Base-by-base conservation (phyloP, 2,113 vertebrate genomes). In the Archilochus colubris region DNA sequence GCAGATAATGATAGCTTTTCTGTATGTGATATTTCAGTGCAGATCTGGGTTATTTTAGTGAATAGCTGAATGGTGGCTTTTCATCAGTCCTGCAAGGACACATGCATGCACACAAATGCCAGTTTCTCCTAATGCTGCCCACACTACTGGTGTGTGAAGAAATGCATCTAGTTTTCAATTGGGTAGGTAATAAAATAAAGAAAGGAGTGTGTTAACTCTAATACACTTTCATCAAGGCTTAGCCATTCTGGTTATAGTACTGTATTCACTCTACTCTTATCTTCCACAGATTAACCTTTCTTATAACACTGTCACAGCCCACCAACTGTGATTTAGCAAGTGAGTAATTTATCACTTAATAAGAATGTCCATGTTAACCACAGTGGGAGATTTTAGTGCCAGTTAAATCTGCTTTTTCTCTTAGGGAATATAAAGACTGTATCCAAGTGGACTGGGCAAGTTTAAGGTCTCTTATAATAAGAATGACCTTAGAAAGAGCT, bases 301-400 rank as follows among this genome's bases (percentile, higher is more conserved):
- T 61, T 94, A 83, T 67, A 94, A 82, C 3, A 8, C 28, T 67
- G 92, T 94, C 75, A 82, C 90, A 96, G 75, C 88, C 78, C 90
- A 95, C 85, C 90, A 93, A 94, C 85, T 93, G 90, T 94, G 95
- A 93, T 96, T 96, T 94, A 89, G 75, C 79, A 94, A 91, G 92
- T 90, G 85, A 15, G 9, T 82, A 89, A 93, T 96, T 95, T 93
- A 91, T 94, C 79, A 90, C 63, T 88, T 93, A 91, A 89, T 96
- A 91, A 61, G 75, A 86, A 88, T 9, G 36, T 80, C 82, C 55
- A 8, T 46, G 51, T 82, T 94, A 94, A 89, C 63, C 85, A 89
- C 93, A 88, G 90, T 77, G 67, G 90, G 93, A 89, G 85, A 86
- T 94, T 93, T 94, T 88, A 91, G 67, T 91, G 92, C 67, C 72